Evolutionary conservation across 1,140 invertebrate species (phyloP), one percentile per base, ranked within the genome.

Genomic region (Drosophila nigromelanica): DNA sequence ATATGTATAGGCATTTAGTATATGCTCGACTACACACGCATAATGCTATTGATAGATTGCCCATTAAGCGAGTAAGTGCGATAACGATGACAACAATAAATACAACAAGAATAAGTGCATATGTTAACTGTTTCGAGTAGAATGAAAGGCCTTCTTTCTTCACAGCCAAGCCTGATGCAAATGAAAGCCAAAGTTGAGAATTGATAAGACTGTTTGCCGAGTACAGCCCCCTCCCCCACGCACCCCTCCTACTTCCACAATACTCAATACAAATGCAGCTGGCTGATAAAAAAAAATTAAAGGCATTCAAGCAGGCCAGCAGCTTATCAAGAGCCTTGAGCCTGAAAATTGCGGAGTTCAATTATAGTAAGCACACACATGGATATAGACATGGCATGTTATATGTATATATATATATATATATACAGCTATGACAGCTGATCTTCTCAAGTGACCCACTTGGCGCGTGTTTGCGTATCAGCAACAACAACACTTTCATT

Each of bases 381-480:
- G 30, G 14, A 60, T 48, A 48, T 48, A 48, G 15, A 45, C 8
- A n/a, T 24, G 12, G 15, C n/a, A 43, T 33, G 48, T 40, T n/a
- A 11, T 33, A 27, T 40, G 8, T 0, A 24, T 24, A 24, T 35
- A 35, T 50, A n/a, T 24, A 27, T 45, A 50, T 47, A 15, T 35
- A 35, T 55, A 59, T 67, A 55, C 14, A 39, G 39, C 37, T 50
- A 27, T 69, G 78, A 89, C 83, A 83, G 83, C 83, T 89, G 83
- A 89, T 89, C 83, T 83, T 66, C 75, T 74, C 83, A 89, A 89
- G 83, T 89, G 83, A 89, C 83, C 83, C 83, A 89, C 83, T 89
- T 89, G 72, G 62, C 66, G 55, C 48, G 43, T 72, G 67, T 71
- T 78, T 67, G 75, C 61, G 40, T 81, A 69, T 78, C 76, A 56